Evolutionary conservation across 2,113 vertebrate species (phyloP).

Genomic region (Gobio gobio): DNA sequence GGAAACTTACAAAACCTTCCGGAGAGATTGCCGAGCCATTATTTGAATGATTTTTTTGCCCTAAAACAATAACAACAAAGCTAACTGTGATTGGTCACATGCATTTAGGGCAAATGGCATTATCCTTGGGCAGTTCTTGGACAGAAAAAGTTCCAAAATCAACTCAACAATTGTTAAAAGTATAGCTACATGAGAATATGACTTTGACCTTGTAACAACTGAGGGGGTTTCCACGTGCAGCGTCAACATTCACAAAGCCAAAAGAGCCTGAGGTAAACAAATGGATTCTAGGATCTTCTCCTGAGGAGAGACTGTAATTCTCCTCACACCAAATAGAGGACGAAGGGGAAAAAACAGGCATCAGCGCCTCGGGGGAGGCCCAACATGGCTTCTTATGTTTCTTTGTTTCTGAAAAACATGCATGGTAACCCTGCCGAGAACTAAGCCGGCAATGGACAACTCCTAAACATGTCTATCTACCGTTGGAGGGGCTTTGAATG

Average conservation of each 20-base stretch:
- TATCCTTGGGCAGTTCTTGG: not conserved
- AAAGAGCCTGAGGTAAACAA: constrained; percentile 32
- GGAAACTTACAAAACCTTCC: not conserved
- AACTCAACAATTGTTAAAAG: not conserved
- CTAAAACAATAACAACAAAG: not conserved
- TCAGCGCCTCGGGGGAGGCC: not conserved
- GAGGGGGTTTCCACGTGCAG: not conserved
- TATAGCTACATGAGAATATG: not conserved
- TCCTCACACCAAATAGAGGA: not conserved
- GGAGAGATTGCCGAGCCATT: not conserved
- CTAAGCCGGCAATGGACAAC: constrained; percentile 14
- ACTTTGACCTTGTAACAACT: constrained; percentile 22
- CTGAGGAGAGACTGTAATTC: constrained; percentile 35
- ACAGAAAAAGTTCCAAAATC: not conserved
- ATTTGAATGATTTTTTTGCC: not conserved
- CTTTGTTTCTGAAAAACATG: constrained; percentile 45
- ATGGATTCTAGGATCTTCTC: constrained; percentile 3
- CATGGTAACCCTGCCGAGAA: constrained; percentile 33
- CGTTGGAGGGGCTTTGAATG: constrained; percentile 33
- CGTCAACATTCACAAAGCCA: constrained; percentile 19
- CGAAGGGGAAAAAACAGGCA: constrained; percentile 22
- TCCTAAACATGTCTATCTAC: constrained; percentile 32
- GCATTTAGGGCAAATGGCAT: not conserved
- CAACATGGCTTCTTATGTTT: not conserved
- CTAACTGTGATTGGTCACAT: not conserved